These are phyloP conservation scores for Dicyrtomina minuta DNA, from an alignment of 2,888 invertebrate species.

Conservation along the genomic window DNA sequence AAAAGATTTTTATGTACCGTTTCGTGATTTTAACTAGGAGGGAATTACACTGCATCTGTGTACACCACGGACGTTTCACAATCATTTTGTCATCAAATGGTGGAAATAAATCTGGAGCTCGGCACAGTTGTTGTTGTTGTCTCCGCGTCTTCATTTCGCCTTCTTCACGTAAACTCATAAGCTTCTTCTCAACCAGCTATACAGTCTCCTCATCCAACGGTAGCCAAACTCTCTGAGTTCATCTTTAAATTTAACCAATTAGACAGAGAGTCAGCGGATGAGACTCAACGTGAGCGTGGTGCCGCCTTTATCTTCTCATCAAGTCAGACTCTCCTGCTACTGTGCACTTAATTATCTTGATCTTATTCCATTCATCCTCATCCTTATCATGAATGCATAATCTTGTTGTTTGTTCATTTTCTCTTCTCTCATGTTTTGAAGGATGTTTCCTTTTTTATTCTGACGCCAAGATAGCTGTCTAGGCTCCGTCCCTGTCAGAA, in stretches of 20 bases:
- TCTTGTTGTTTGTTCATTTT: neutral
- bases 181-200: no score
- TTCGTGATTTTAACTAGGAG: slow-evolving; percentile 10
- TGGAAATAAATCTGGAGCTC: slow-evolving; percentile 12
- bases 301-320: slow-evolving; percentile 26
- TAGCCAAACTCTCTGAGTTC: neutral
- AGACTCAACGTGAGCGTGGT: slow-evolving; percentile 6
- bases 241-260: slow-evolving; percentile 17
- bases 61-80: neutral
- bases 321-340: slow-evolving; percentile 15
- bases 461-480: no score
- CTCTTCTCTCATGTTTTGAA: slow-evolving; percentile 2
- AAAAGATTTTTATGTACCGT: slow-evolving; percentile 12
- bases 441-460: no score
- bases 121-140: neutral
- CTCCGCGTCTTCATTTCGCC: neutral
- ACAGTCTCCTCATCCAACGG: no score
- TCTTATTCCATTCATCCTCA: slow-evolving; percentile 6
- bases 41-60: slow-evolving; percentile 4
- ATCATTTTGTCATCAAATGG: slow-evolving; percentile 17
- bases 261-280: slow-evolving; percentile 4
- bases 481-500: no score
- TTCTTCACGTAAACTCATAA: no score
- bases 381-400: neutral
- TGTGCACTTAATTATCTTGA: slow-evolving; percentile 1